Evolutionary conservation across 2,113 vertebrate genomes (phyloP).

Genomic region (Oreotrochilus melanogaster): DNA sequence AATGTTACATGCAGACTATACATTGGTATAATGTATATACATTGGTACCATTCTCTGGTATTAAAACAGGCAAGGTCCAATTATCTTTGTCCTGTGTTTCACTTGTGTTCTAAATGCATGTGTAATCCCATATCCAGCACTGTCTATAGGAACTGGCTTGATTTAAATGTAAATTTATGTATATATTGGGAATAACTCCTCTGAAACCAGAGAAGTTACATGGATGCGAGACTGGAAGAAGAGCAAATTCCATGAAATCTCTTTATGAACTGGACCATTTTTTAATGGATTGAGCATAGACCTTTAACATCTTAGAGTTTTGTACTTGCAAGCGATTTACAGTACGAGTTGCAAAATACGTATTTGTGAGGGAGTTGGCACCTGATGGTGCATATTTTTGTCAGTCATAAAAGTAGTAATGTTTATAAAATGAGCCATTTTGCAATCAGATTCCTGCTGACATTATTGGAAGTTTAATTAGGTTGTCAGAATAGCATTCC

Average conservation of each 20-base stretch:
- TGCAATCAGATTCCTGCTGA: constrained; percentile 57
- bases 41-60: too few species aligned
- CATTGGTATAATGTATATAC: too few species aligned
- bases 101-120: not conserved
- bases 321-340: not conserved
- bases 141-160: not conserved
- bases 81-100: constrained; percentile 42
- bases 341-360: not conserved
- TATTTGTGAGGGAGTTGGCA: constrained; percentile 51
- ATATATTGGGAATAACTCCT: not conserved
- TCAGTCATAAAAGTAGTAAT: constrained; percentile 49
- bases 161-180: not conserved
- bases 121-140: not conserved
- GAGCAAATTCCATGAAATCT: not conserved
- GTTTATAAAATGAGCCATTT: constrained; percentile 63
- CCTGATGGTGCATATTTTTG: constrained; percentile 31
- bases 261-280: not conserved
- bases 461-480: constrained; percentile 66
- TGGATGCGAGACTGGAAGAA: not conserved
- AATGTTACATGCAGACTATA: not conserved
- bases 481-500: constrained; percentile 37
- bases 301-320: not conserved
- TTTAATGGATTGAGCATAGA: not conserved
- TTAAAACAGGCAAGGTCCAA: not conserved
- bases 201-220: not conserved